Conservation (phyloP, 2,888 invertebrate species). For the Mechanitis mazaeus region DNA sequence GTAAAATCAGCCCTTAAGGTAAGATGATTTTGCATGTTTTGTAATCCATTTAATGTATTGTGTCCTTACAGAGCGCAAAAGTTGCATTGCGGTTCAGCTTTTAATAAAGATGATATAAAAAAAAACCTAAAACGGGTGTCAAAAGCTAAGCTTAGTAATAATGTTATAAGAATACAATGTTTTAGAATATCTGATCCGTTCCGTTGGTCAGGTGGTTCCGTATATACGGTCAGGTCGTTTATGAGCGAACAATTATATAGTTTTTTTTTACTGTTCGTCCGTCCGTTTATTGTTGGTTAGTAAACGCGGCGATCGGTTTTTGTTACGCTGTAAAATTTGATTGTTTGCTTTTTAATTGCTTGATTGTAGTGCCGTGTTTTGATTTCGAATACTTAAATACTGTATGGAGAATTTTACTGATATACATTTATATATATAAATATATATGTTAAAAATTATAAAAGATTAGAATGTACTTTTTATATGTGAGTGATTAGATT, state of each 20-base stretch:
- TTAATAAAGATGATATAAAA: no score
- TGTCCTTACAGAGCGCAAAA: no score
- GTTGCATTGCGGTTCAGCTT: no score
- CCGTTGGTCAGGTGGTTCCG: slow-evolving; percentile 26
- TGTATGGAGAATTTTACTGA: neutral
- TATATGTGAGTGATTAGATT: no score
- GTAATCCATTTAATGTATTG: no score
- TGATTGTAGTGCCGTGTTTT: slow-evolving; percentile 33
- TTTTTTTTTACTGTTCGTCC: slow-evolving; percentile 40
- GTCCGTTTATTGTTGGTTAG: slow-evolving; percentile 47
- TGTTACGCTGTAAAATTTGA: slow-evolving; percentile 61
- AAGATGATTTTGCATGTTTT: no score
- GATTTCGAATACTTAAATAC: slow-evolving; percentile 24
- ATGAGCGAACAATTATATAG: slow-evolving; percentile 47
- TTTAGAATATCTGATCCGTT: slow-evolving; percentile 5
- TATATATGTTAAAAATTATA: no score
- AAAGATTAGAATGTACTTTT: no score
- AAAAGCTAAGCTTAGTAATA: no score
- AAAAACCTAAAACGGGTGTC: no score
- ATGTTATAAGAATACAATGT: neutral
- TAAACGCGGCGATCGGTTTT: slow-evolving; percentile 45
- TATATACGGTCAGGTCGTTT: slow-evolving; percentile 38
- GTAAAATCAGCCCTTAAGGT: no score
- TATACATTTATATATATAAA: neutral
- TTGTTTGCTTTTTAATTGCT: slow-evolving; percentile 55